These are phyloP conservation scores for Siniperca chuatsi DNA, from an alignment of 2,113 vertebrate species.

Conservation along the genomic window DNA sequence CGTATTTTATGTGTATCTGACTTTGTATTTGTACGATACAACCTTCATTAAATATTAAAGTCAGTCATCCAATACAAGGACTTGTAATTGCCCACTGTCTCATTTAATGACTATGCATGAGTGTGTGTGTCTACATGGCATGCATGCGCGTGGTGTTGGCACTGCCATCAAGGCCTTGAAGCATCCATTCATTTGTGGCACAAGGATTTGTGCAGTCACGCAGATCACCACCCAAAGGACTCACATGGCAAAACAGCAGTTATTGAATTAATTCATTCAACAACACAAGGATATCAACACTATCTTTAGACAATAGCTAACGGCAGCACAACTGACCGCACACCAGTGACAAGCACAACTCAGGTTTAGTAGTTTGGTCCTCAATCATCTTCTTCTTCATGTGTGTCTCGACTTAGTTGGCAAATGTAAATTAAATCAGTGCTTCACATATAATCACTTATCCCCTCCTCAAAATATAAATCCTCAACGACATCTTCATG, in stretches of 20 bases:
- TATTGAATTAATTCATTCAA: constrained; percentile 60
- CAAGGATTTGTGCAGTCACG: constrained; percentile 63
- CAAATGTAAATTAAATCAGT: neutral
- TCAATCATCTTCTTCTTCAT: neutral
- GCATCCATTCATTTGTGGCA: constrained; percentile 59
- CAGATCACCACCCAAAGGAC: constrained; percentile 64
- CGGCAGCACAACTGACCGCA: constrained; percentile 23
- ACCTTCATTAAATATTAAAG: constrained; percentile 77
- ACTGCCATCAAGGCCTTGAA: constrained; percentile 56
- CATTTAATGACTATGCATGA: constrained; percentile 24
- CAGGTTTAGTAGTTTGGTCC: neutral
- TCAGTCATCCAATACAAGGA: constrained; percentile 58
- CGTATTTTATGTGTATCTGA: constrained; percentile 57
- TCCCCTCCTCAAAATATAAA: neutral
- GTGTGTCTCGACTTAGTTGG: neutral
- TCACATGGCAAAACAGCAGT: constrained; percentile 42
- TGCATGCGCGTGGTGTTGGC: constrained; percentile 24
- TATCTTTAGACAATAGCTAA: constrained; percentile 42
- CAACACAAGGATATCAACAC: constrained; percentile 43
- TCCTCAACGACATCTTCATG: neutral
- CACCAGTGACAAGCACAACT: constrained; percentile 23
- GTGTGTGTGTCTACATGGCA: constrained; percentile 13
- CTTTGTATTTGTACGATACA: constrained; percentile 58
- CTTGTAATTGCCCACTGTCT: constrained; percentile 64
- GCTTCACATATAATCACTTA: neutral